Base-by-base conservation (phyloP, 2,888 invertebrate species). In the Yponomeuta cagnagella region DNA sequence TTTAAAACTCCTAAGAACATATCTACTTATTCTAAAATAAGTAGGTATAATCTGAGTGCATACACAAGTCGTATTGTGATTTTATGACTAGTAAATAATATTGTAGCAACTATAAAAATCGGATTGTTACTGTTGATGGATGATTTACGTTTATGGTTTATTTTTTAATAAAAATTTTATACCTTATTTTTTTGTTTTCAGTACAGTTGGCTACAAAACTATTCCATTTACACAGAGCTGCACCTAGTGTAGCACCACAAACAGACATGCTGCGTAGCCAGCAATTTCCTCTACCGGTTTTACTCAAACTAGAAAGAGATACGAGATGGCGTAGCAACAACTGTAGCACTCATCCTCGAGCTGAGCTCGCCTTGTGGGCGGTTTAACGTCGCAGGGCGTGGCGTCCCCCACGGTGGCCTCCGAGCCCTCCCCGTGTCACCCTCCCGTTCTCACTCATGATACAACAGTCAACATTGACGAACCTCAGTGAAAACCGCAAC, bases 371-470 rank as follows among this genome's bases (percentile, higher is more conserved):
- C 52, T 58, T 58, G 65, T 65, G 65, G 65, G 65, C 33, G 65
- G 65, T 58, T 12, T 58, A 58, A 58, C 52, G 30, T 30, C 65
- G 31, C 5, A 68, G 68, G 68, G 68, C 68, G 68, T 33, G 48
- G 68, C 33, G 33, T 43, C 37, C 68, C 23, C 33, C 33, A 12
- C 52, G 52, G 52, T 33, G 65, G 10, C 68, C 68, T 68, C 48
- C 37, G 37, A 37, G n/a, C 68, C 68, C 68, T 68, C 68, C 48
- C 68, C n/a, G 48, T 5, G 10, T 37, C 48, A 31, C 65, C 65
- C 65, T 65, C 65, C 4, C 30, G 65, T 10, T 33, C 65, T 65
- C 68, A 48, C 43, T 68, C 23, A 37, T 23, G 37, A n/a, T 43
- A 12, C 68, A 10, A 68, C 48, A 12, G 43, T 48, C 68, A 68